Evolutionary conservation across 2,888 invertebrate species (phyloP).

Genomic region (Diaprepes abbreviatus): DNA sequence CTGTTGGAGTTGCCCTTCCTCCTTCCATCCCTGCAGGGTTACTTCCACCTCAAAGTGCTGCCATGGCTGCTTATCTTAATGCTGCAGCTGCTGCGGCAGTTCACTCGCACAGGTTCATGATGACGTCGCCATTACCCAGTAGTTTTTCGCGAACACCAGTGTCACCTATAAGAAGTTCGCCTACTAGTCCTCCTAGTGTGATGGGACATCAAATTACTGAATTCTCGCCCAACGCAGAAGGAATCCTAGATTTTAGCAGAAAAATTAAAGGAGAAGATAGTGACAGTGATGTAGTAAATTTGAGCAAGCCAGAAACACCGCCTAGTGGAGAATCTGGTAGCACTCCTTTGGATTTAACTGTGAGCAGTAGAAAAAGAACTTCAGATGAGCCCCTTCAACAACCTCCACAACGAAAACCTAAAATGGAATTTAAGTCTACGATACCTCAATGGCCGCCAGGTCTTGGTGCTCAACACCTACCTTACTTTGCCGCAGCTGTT

Average conservation of each 20-base stretch:
- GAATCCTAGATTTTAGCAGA: slow-evolving; percentile 87
- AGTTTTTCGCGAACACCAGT: slow-evolving; percentile 69
- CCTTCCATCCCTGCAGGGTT: slow-evolving; percentile 79
- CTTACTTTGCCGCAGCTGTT: slow-evolving; percentile 85
- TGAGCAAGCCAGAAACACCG: slow-evolving; percentile 77
- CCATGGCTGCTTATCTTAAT: slow-evolving; percentile 85
- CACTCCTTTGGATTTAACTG: slow-evolving; percentile 86
- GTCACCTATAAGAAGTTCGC: slow-evolving; percentile 81
- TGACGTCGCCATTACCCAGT: slow-evolving; percentile 74
- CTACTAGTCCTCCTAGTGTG: slow-evolving; percentile 70
- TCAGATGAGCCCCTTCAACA: slow-evolving; percentile 72
- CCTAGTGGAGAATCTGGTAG: slow-evolving; percentile 70
- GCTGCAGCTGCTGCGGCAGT: slow-evolving; percentile 76
- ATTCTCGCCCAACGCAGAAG: slow-evolving; percentile 73
- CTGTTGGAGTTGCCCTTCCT: slow-evolving; percentile 76
- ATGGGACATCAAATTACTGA: slow-evolving; percentile 58
- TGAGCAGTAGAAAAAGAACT: slow-evolving; percentile 79
- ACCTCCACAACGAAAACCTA: slow-evolving; percentile 77
- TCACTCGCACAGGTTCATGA: slow-evolving; percentile 80
- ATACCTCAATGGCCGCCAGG: slow-evolving; percentile 84
- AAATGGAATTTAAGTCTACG: slow-evolving; percentile 79
- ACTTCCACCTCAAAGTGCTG: slow-evolving; percentile 84
- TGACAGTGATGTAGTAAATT: slow-evolving; percentile 79
- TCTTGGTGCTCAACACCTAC: slow-evolving; percentile 80
- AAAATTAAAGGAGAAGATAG: slow-evolving; percentile 68